Base-by-base conservation (phyloP, 1,140 invertebrate genomes). In the Drosophila busckii region DNA sequence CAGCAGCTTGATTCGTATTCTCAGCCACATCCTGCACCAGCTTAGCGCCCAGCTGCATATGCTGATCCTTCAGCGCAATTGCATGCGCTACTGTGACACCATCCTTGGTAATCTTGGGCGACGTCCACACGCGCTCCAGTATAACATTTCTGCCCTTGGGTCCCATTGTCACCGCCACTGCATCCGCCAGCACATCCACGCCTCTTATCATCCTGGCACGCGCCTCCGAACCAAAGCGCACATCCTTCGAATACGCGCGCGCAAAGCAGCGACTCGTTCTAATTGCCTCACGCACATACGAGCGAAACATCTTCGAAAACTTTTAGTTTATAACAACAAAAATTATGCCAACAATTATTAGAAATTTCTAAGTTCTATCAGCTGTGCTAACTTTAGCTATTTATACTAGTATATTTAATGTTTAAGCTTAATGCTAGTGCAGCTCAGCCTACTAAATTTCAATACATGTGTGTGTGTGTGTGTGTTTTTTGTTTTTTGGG, bases 131-230 rank as follows among this genome's bases (percentile, higher is more conserved):
- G 86, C 99, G 97, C 89, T 99, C 98, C 56, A 99, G 89, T 66
- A 99, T 98, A 1, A 99, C 98, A 89, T 99, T 99, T 65, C 98
- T 92, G 25, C 98, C 98, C 92, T 99, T 99, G 37, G 98, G 98
- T 26, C 98, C 98, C 97, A 99, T 98, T n/a, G 98, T 99, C 8
- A 99, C 97, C 3, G 98, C 97, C 7, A 99, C 98, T 16, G 98
- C 97, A 91, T 99, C 97, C 29, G 98, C 96, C n/a, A 99, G 90
- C 10, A 98, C 91, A 88, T 99, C 97, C 3, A 99, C 98, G 41
- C 98, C 98, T 84, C 97, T 94, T 8, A 99, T 90, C 98, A 99
- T 99, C 29, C 96, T 88, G 16, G 95, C 95, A 83, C 98, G 89
- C 13, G 98, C 98, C 89, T 99, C 98, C 41, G 95, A 90, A 5